These are phyloP conservation scores for Synergus umbraculus DNA, from an alignment of 2,888 invertebrate species.

Conservation along the genomic window DNA sequence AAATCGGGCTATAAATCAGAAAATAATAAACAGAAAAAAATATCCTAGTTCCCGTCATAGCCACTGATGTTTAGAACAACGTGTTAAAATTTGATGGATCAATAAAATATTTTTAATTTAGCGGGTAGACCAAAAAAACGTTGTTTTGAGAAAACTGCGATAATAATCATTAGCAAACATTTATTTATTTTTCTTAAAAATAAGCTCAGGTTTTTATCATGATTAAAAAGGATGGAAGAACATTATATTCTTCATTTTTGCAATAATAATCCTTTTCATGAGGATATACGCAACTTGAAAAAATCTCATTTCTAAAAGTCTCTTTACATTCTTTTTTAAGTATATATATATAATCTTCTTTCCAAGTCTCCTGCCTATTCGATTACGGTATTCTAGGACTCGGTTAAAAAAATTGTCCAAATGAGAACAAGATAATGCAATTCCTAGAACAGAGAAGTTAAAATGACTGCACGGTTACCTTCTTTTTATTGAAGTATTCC, in stretches of 20 bases:
- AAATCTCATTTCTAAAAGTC: constrained; percentile 10
- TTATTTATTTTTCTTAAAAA: background rate
- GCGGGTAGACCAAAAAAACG: too few relatives aligned
- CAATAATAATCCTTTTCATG: background rate
- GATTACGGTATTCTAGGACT: constrained; percentile 1
- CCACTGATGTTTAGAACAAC: too few relatives aligned
- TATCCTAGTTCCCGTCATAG: too few relatives aligned
- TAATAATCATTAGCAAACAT: background rate
- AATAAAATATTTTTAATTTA: too few relatives aligned
- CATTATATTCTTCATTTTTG: background rate
- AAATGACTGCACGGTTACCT: background rate
- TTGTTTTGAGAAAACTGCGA: too few relatives aligned
- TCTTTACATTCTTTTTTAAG: background rate
- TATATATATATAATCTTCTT: background rate
- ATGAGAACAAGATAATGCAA: constrained; percentile 30
- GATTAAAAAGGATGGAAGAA: background rate
- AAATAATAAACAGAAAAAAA: too few relatives aligned
- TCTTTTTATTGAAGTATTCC: background rate
- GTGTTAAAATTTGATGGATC: too few relatives aligned
- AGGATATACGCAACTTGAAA: background rate
- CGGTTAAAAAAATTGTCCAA: background rate
- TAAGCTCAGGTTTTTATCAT: background rate
- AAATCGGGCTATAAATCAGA: too few relatives aligned
- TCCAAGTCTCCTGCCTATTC: constrained; percentile 11
- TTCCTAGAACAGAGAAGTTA: constrained; percentile 7